phyloP scores from a whole-genome alignment of 2,888 invertebrate species.

The Pasiphila rectangulata region DNA sequence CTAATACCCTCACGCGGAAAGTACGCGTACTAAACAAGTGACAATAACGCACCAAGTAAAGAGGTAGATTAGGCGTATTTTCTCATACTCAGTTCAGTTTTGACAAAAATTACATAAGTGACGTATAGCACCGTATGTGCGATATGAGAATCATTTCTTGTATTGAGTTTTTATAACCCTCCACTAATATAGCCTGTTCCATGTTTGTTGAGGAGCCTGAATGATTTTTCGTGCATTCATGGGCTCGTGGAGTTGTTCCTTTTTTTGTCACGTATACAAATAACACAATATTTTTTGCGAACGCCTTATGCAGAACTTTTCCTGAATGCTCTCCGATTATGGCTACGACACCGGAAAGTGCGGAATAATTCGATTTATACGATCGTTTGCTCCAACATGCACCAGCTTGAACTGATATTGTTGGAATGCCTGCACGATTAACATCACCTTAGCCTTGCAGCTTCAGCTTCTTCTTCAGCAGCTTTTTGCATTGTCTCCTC shows the following conservation, averaged over 20 bases:
- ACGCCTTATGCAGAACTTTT: conserved; percentile 28
- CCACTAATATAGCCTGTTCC: conserved; percentile 27
- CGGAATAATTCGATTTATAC: conserved; percentile 29
- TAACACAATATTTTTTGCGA: conserved; percentile 29
- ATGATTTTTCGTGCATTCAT: conserved; percentile 29
- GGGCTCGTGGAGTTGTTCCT: conserved; percentile 8
- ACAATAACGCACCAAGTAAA: conserved; percentile 21
- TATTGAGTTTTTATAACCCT: conserved; percentile 29
- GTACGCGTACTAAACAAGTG: conserved; percentile 16
- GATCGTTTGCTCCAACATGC: conserved; percentile 26
- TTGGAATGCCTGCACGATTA: conserved; percentile 8
- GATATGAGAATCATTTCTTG: conserved; percentile 15
- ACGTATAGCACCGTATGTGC: conserved; percentile 6
- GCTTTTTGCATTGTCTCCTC: conserved; percentile 22
- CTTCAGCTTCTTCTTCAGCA: conserved; percentile 21
- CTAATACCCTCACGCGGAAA: conserved; percentile 13
- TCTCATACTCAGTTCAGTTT: conserved; percentile 20
- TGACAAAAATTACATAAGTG: conserved; percentile 14
- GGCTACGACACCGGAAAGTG: conserved; percentile 28
- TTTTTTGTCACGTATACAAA: conserved; percentile 22
- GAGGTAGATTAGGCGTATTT: conserved; percentile 16
- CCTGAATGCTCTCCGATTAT: conserved; percentile 28
- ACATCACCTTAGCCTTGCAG: conserved; percentile 12
- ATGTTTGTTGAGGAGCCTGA: conserved; percentile 29
- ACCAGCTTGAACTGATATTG: conserved; percentile 21